phyloP scores from a whole-genome alignment of 92 coral and sea anemone genomes.

The Heliopora coerulea region DNA sequence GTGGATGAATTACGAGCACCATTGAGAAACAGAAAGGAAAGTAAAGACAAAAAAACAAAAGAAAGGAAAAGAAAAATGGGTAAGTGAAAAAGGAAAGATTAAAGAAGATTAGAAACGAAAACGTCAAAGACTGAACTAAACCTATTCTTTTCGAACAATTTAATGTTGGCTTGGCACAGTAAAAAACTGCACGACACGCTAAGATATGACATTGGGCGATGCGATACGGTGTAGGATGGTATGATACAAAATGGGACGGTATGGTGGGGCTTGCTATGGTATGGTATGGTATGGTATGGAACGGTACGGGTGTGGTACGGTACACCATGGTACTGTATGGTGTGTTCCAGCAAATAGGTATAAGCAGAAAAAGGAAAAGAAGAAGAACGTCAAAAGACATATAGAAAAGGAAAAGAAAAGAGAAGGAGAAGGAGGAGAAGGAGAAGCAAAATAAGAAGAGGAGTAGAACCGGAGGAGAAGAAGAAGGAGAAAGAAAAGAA shows the following conservation, averaged over 20 bases:
- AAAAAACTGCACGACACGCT: no score
- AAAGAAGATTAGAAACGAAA: background rate
- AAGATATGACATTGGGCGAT: background rate
- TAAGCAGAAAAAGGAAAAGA: background rate
- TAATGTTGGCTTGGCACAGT: no score
- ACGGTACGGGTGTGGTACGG: background rate
- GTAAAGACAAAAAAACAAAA: background rate
- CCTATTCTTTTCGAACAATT: no score
- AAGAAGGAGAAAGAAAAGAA: no score
- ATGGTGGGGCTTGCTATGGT: background rate
- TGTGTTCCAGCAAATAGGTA: background rate
- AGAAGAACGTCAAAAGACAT: background rate
- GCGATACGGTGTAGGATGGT: background rate
- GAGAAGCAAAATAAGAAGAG: no score
- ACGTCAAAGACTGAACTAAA: background rate
- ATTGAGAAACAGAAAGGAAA: no score
- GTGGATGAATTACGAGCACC: no score
- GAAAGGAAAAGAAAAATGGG: background rate
- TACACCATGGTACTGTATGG: background rate
- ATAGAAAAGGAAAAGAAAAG: background rate
- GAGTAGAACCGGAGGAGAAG: no score
- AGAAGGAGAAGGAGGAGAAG: no score
- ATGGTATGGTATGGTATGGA: background rate
- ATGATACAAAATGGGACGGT: background rate
- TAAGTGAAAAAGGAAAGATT: background rate